A percentile compares a stretch with the other conserved stretches of the same genome.
Evolutionary conservation across 1,140 invertebrate species (phyloP).

Genomic region (Lycorma delicatula): DNA sequence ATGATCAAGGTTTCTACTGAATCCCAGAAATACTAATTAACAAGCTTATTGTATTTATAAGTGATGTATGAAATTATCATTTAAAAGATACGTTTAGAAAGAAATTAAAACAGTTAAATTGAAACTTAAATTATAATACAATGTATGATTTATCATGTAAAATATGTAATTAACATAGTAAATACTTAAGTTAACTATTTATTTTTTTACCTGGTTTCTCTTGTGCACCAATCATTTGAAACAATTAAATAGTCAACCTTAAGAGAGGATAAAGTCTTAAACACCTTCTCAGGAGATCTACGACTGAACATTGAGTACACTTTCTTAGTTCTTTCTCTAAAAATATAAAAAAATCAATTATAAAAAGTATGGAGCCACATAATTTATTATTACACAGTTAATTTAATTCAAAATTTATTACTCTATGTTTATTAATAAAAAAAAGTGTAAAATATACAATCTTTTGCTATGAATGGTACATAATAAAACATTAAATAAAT

Average conservation of each 20-base stretch:
- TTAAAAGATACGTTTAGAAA: neutral
- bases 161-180: neutral
- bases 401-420: too few relatives aligned
- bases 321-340: slow-evolving; percentile 56
- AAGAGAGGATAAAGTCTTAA: slow-evolving; percentile 47
- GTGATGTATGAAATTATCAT: slow-evolving; percentile 4
- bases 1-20: neutral
- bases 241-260: slow-evolving; percentile 54
- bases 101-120: neutral
- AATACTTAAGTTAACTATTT: slow-evolving; percentile 5
- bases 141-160: neutral
- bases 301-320: slow-evolving; percentile 58
- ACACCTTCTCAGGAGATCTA: slow-evolving; percentile 47
- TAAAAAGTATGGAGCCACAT: too few relatives aligned
- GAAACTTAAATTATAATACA: neutral
- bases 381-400: too few relatives aligned
- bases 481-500: too few relatives aligned
- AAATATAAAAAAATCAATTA: slow-evolving; percentile 30
- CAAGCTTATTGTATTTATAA: neutral
- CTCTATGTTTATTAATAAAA: too few relatives aligned
- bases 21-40: neutral
- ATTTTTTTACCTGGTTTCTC: slow-evolving; percentile 46
- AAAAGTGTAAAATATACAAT: too few relatives aligned
- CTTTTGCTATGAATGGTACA: too few relatives aligned
- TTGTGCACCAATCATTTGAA: slow-evolving; percentile 51